phyloP scores from a whole-genome alignment of 2,797 vertebrate genomes.

The Champsocephalus gunnari region DNA sequence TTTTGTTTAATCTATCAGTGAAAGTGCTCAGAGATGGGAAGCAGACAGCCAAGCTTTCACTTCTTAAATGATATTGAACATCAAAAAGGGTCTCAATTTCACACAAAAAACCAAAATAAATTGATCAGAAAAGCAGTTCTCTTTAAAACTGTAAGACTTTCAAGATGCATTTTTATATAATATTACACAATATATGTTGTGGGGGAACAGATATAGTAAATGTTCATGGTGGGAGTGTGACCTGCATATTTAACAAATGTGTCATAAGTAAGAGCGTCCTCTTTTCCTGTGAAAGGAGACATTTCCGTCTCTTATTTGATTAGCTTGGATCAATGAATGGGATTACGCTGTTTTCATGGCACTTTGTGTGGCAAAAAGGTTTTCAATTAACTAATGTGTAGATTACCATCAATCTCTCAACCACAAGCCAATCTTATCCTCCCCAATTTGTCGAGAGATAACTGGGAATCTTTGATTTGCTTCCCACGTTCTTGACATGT shows the following conservation, averaged over 20 bases:
- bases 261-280: constrained; percentile 74
- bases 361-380: constrained; percentile 83
- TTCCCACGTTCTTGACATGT: constrained; percentile 61
- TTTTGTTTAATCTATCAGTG: constrained; percentile 38
- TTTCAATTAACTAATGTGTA: constrained; percentile 90
- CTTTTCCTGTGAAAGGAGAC: constrained; percentile 70
- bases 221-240: constrained; percentile 40
- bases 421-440: constrained; percentile 48
- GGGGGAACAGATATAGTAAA: constrained; percentile 20
- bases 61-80: constrained; percentile 45
- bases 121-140: constrained; percentile 24
- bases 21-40: constrained; percentile 40
- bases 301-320: constrained; percentile 85
- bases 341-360: constrained; percentile 81
- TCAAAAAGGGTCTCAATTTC: constrained; percentile 38
- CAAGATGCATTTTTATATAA: too few species aligned
- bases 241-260: constrained; percentile 69
- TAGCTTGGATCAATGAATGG: constrained; percentile 83
- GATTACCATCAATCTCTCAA: constrained; percentile 87
- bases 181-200: background rate
- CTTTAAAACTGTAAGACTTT: constrained; percentile 8
- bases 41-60: constrained; percentile 40
- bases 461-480: constrained; percentile 75
- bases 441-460: constrained; percentile 72
- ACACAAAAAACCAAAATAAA: constrained; percentile 6